Conservation (phyloP, 2,888 invertebrate species). For the Epinotia demarniana region DNA sequence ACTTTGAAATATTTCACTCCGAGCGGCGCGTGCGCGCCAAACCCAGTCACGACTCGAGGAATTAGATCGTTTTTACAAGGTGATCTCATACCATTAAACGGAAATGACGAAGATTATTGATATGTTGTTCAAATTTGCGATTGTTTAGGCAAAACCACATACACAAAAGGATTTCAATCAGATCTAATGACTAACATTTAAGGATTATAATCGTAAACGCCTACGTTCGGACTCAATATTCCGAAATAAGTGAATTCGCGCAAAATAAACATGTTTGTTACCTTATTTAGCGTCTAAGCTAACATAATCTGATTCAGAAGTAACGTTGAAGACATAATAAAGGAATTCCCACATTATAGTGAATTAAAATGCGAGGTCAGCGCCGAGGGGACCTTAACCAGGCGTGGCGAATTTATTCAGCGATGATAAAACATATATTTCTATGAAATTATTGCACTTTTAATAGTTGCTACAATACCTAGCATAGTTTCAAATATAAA, state of each 20-base stretch:
- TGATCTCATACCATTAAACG: slow-evolving; percentile 61
- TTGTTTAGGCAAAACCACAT: slow-evolving; percentile 36
- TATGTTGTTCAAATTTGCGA: slow-evolving; percentile 42
- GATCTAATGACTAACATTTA: slow-evolving; percentile 21
- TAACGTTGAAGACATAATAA: slow-evolving; percentile 62
- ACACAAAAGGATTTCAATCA: slow-evolving; percentile 33
- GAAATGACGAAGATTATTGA: slow-evolving; percentile 49
- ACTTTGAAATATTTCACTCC: slow-evolving; percentile 70
- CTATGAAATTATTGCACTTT: slow-evolving; percentile 29
- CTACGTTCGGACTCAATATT: slow-evolving; percentile 33
- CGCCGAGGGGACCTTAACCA: slow-evolving; percentile 43
- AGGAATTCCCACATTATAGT: slow-evolving; percentile 75
- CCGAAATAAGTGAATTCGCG: slow-evolving; percentile 55
- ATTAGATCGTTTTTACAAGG: slow-evolving; percentile 69
- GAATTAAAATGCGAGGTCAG: slow-evolving; percentile 73
- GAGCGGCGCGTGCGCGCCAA: slow-evolving; percentile 75
- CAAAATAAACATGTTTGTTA: slow-evolving; percentile 58
- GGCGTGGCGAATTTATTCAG: slow-evolving; percentile 43
- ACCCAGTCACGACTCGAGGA: slow-evolving; percentile 74
- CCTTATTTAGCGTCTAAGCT: slow-evolving; percentile 58
- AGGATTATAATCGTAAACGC: slow-evolving; percentile 27
- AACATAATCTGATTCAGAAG: slow-evolving; percentile 71
- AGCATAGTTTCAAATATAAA: slow-evolving; percentile 1
- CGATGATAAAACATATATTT: slow-evolving; percentile 18
- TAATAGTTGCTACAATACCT: slow-evolving; percentile 4